Conservation (phyloP, 2,113 vertebrate species). For the Puntigrus tetrazona region DNA sequence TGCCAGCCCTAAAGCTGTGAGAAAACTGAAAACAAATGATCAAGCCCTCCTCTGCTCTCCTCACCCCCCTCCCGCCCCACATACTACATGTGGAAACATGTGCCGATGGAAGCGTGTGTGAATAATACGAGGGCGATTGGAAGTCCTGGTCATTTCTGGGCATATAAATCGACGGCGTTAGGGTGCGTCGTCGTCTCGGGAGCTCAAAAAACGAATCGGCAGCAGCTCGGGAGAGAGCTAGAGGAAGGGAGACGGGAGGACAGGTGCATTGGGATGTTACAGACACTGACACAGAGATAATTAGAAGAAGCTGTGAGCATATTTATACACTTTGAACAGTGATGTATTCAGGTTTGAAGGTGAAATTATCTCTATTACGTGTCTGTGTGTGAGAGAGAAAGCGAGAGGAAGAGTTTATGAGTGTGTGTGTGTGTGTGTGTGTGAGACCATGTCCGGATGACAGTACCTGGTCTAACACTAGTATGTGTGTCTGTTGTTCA, state of each 20-base stretch:
- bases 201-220: background rate
- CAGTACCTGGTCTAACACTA: slow-evolving; percentile 60
- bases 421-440: slow-evolving; percentile 31
- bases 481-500: slow-evolving; percentile 61
- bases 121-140: slow-evolving; percentile 13
- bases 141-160: background rate
- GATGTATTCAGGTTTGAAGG: slow-evolving; percentile 18
- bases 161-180: background rate
- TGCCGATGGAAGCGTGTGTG: background rate
- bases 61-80: slow-evolving; percentile 54
- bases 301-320: slow-evolving; percentile 34
- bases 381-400: background rate
- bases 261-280: slow-evolving; percentile 19
- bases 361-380: background rate
- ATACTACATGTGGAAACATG: slow-evolving; percentile 49
- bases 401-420: background rate
- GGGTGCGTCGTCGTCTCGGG: background rate
- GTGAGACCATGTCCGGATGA: slow-evolving; percentile 61
- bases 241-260: slow-evolving; percentile 17
- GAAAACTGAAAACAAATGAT: slow-evolving; percentile 93
- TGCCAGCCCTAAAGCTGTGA: slow-evolving; percentile 85
- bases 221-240: background rate
- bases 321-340: slow-evolving; percentile 12
- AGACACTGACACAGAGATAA: slow-evolving; percentile 29
- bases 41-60: slow-evolving; percentile 53